phyloP scores from a whole-genome alignment of 2,113 vertebrate species.

The Cheilinus undulatus region DNA sequence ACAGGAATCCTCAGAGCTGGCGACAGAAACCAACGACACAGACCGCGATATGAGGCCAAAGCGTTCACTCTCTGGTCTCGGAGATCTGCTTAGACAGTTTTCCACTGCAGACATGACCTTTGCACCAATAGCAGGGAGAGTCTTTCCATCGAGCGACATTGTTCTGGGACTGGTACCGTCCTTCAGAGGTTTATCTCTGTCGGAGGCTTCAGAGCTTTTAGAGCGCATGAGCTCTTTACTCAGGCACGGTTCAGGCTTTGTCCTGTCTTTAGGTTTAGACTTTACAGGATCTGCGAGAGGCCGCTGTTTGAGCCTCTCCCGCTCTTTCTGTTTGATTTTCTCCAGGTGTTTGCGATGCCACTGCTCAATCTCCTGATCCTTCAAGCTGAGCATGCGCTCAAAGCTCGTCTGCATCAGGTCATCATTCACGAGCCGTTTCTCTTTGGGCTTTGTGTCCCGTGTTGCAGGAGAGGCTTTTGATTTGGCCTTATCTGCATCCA shows the following conservation, averaged over 20 bases:
- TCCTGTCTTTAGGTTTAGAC: constrained; percentile 89
- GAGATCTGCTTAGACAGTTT: constrained; percentile 88
- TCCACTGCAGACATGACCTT: constrained; percentile 86
- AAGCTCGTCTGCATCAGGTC: constrained; percentile 99
- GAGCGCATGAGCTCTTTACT: constrained; percentile 92
- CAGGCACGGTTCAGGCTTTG: constrained; percentile 84
- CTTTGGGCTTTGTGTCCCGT: constrained; percentile 92
- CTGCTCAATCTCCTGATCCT: constrained; percentile 98
- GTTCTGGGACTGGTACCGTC: constrained; percentile 88
- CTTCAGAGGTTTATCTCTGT: constrained; percentile 89
- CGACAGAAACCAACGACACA: constrained; percentile 91
- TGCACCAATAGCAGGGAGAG: constrained; percentile 69
- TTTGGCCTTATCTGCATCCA: constrained; percentile 88
- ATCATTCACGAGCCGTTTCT: constrained; percentile 96
- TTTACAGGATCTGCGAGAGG: constrained; percentile 87
- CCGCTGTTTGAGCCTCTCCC: constrained; percentile 92
- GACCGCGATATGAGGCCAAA: constrained; percentile 90
- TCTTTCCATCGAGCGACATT: constrained; percentile 89
- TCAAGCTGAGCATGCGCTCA: constrained; percentile 97
- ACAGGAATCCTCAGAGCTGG: constrained; percentile 95
- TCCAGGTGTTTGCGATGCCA: constrained; percentile 98
- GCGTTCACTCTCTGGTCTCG: constrained; percentile 91
- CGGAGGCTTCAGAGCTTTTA: constrained; percentile 92
- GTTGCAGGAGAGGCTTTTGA: constrained; percentile 84
- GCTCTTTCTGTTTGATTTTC: constrained; percentile 98